Evolutionary conservation across 2,888 invertebrate genomes (phyloP), one percentile per base, ranked within the genome.

Genomic region (Holacanthella duospinosa): DNA sequence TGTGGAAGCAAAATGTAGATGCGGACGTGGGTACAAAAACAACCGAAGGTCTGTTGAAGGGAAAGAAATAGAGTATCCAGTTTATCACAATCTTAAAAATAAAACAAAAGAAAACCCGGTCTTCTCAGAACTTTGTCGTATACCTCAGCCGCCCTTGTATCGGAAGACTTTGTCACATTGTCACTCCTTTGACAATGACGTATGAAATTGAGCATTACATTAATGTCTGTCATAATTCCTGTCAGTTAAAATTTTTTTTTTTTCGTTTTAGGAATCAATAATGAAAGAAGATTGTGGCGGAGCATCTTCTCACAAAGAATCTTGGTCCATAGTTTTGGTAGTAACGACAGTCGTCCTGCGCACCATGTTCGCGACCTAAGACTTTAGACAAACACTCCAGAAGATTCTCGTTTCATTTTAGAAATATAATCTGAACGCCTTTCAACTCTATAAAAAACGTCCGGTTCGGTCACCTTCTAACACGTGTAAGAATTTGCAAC

Each of bases 1-100:
- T 68, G 91, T 92, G 74, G 91, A 92, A 68, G 69, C 71, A n/a
- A 68, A 65, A 48, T 72, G 72, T 53, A 69, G 68, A 2, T 71
- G 72, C 28, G 6, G 25, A 6, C 12, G 55, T 6, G 29, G 29
- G 4, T 12, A 16, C 9, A 16, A 36, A 19, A 3, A 19, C 2
- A 12, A 25, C 4, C 29, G 36, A 28, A 29, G 24, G 6, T 19
- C 26, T 4, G 44, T 44, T 44, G 48, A 44, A 6, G 59, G 59
- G 26, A 25, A 24, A 9, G 59, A 59, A 21, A 44, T 59, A 6
- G 59, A 26, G 44, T 59, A 59, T 27, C 43, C 24, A 19, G 3
- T 59, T n/a, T 44, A 59, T 21, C 44, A n/a, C 2, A 28, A 21
- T 6, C 44, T 59, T 61, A 28, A 43, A 16, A 36, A 36, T 25